Conservation (phyloP, 2,888 invertebrate species). For the Mesorhabditis spiculigera region DNA sequence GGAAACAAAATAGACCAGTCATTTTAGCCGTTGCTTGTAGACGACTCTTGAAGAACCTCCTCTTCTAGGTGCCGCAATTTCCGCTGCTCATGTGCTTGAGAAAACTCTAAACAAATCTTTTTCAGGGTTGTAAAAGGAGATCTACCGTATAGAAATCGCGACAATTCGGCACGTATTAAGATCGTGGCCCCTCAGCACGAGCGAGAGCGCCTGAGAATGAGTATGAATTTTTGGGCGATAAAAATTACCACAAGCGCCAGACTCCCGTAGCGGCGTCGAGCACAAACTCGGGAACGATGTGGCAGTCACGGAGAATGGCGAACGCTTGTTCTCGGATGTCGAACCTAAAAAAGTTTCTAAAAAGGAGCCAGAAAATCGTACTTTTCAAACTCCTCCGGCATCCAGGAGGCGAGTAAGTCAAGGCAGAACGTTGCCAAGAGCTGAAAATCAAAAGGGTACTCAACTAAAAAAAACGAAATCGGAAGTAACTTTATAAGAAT, state of each 20-base stretch:
- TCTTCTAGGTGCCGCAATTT: neutral
- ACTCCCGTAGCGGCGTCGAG: slow-evolving; percentile 8
- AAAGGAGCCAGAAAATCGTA: neutral
- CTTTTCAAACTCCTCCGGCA: slow-evolving; percentile 14
- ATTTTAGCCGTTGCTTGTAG: neutral
- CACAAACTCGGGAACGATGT: slow-evolving; percentile 11
- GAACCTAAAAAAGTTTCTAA: neutral
- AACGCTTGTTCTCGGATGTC: neutral
- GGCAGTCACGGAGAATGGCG: slow-evolving; percentile 12
- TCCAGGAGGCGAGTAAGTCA: slow-evolving; percentile 15
- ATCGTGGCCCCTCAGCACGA: slow-evolving; percentile 10
- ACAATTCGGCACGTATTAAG: slow-evolving; percentile 11
- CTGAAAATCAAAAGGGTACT: slow-evolving; percentile 10
- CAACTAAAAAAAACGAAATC: neutral
- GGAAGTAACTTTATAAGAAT: neutral
- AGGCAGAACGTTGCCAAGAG: slow-evolving; percentile 13
- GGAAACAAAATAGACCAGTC: neutral
- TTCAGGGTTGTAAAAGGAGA: neutral
- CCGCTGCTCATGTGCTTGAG: neutral
- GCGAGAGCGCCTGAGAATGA: slow-evolving; percentile 6
- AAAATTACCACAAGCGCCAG: slow-evolving; percentile 14
- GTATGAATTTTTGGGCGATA: neutral
- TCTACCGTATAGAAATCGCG: slow-evolving; percentile 8
- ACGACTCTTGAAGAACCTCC: slow-evolving; percentile 1
- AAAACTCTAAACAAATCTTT: neutral